Conservation (phyloP, 2,113 vertebrate genomes). For the Archilochus colubris region DNA sequence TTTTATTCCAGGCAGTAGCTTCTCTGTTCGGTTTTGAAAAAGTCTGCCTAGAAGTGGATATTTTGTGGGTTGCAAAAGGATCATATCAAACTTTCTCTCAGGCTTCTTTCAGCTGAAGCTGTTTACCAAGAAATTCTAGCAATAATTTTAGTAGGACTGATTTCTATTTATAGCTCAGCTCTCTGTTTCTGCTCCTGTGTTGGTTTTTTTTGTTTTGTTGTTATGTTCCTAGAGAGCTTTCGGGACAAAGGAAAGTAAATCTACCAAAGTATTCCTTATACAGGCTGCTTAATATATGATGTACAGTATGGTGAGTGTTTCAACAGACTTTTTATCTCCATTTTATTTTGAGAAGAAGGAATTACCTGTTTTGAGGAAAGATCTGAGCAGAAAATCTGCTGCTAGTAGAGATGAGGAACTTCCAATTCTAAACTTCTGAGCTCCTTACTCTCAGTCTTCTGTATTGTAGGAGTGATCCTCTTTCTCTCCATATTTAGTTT, state of each 20-base stretch:
- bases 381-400: not conserved
- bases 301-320: not conserved
- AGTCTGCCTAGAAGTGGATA: not conserved
- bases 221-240: slow-evolving; percentile 46
- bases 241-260: not conserved
- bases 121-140: slow-evolving; percentile 39
- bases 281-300: not conserved
- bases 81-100: not conserved
- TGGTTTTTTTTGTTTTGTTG: not conserved
- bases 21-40: not conserved
- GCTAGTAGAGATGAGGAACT: not conserved
- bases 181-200: not conserved
- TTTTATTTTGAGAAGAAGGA: not conserved
- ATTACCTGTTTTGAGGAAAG: not conserved
- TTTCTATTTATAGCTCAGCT: slow-evolving; percentile 19
- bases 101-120: slow-evolving; percentile 9
- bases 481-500: not conserved
- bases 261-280: not conserved
- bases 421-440: not conserved
- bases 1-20: not conserved
- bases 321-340: not conserved
- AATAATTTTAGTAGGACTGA: slow-evolving; percentile 32
- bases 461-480: not conserved
- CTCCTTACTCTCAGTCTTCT: not conserved
- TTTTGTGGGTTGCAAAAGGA: not conserved